Percentiles rank a stretch among this genome's conserved stretches.
Evolutionary conservation across 2,113 vertebrate species (phyloP).

Genomic region (Lagopus leucura): DNA sequence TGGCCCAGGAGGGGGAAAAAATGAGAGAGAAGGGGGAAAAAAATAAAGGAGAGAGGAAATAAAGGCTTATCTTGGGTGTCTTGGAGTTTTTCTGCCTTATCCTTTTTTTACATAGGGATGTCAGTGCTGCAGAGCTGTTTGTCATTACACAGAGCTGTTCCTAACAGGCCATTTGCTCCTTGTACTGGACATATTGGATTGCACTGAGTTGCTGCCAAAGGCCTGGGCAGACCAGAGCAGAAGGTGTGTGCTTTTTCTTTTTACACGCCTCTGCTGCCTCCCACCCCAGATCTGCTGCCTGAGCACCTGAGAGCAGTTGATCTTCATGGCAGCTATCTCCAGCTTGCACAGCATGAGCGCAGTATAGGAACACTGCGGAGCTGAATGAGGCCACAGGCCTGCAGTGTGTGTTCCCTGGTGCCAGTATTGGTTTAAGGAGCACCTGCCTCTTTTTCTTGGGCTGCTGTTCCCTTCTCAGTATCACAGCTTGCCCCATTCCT

Average conservation of each 20-base stretch:
- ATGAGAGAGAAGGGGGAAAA: no score
- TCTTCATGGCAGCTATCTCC: background rate
- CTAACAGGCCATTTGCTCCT: constrained; percentile 35
- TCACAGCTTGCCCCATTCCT: background rate
- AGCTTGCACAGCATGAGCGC: background rate
- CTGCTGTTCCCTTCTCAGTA: background rate
- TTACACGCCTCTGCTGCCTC: background rate
- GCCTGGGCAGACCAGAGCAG: background rate
- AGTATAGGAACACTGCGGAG: background rate
- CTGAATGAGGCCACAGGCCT: background rate
- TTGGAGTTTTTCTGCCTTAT: background rate
- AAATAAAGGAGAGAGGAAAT: background rate
- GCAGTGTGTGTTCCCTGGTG: background rate
- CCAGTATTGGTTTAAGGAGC: background rate
- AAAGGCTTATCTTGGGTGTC: background rate
- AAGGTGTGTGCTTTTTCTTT: constrained; percentile 4
- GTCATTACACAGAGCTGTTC: background rate
- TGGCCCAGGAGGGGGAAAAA: background rate
- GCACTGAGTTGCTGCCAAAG: constrained; percentile 31
- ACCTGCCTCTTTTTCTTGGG: background rate
- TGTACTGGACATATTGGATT: constrained; percentile 12
- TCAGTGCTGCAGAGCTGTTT: background rate
- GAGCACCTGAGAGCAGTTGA: background rate
- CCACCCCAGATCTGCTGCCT: background rate
- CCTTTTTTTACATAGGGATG: background rate